Conservation (phyloP, 2,113 vertebrate species). For the Pedionomus torquatus region DNA sequence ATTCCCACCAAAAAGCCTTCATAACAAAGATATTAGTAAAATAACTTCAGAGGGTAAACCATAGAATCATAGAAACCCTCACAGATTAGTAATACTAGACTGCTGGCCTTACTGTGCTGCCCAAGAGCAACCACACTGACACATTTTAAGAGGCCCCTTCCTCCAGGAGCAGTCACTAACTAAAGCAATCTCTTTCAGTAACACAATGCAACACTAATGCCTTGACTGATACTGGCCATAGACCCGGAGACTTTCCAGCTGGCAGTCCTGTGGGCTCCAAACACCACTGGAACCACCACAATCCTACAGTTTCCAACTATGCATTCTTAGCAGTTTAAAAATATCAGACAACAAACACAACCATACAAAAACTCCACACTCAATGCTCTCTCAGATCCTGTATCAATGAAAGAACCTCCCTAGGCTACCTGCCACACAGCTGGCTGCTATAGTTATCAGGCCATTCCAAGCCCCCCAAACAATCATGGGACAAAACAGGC, state of each 20-base stretch:
- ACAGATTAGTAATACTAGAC: neutral
- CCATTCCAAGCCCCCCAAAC: neutral
- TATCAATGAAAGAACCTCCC: neutral
- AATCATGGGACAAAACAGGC: neutral
- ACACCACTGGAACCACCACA: neutral
- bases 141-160: neutral
- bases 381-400: neutral
- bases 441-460: too few relatives aligned
- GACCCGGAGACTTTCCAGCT: too few relatives aligned
- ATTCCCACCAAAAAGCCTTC: neutral
- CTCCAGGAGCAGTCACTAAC: neutral
- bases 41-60: neutral
- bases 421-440: neutral
- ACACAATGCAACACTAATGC: too few relatives aligned
- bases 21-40: neutral
- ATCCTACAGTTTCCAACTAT: rapidly evolving
- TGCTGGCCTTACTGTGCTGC: neutral
- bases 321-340: neutral
- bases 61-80: neutral
- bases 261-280: neutral
- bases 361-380: neutral
- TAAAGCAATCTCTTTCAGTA: too few relatives aligned
- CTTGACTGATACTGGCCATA: rapidly evolving
- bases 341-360: neutral
- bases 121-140: neutral